Base-by-base conservation (phyloP, 2,113 vertebrate genomes). In the Chroicocephalus ridibundus region DNA sequence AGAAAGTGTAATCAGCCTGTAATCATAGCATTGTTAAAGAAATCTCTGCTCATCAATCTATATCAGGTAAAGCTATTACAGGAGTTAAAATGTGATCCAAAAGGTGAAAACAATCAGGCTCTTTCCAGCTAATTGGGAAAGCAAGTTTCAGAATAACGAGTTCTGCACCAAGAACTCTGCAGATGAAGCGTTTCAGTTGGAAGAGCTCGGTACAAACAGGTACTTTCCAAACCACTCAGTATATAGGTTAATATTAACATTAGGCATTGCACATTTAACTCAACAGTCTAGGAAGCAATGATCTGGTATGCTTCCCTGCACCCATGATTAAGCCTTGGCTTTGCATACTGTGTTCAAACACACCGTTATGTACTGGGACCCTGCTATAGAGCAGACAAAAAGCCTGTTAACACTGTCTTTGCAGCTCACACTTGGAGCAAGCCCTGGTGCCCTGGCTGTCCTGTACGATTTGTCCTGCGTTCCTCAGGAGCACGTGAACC, bases 181-280 rank as follows among this genome's bases (percentile, higher is more conserved):
- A 86, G 78, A 21, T 80, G 58, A 84, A 79, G 27, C 51, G 91
- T 94, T 95, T 94, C 94, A 83, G 54, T 1, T 96, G 84, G 85
- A 51, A 94, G 71, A 90, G 38, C 93, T 96, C 0, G 0, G 65
- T 91, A 93, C 71, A 80, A 90, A 90, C 38, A 94, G 49, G 38
- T 94, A 34, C 81, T 82, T 94, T 77, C 94, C 84, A 88, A 95
- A 80, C 46, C 55, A 88, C 83, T 88, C 90, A 64, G 81, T 90
- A 77, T 80, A 86, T 76, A 88, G 84, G 87, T 95, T 94, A 97
- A 91, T 95, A 93, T 92, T 91, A 97, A 91, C 96, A 93, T 85
- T 55, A 74, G 74, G 54, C 58, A 80, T 31, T 90, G 86, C 65
- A 80, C 49, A 58, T 93, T 92, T 85, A 88, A 86, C 44, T 61